Evolutionary conservation across 2,888 invertebrate species (phyloP).

Genomic region (Ischnus inquisitorius): DNA sequence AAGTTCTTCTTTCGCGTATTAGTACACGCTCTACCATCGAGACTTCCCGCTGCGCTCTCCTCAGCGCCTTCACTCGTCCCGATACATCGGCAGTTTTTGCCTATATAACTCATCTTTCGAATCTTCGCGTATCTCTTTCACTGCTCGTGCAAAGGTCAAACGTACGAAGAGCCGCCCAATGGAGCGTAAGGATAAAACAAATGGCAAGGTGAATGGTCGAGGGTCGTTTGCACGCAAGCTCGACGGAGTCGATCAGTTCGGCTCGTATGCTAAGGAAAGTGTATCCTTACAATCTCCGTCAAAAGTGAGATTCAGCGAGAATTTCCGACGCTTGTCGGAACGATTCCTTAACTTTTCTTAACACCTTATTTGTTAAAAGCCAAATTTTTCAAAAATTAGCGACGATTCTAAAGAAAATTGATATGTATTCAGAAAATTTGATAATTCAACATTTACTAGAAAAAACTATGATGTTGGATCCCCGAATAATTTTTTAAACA

Average conservation of each 20-base stretch:
- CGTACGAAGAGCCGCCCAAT: neutral
- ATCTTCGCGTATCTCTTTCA: neutral
- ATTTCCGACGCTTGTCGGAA: too few relatives aligned
- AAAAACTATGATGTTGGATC: too few relatives aligned
- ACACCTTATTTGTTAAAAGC: too few relatives aligned
- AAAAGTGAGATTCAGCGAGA: too few relatives aligned
- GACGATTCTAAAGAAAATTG: too few relatives aligned
- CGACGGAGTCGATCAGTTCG: neutral
- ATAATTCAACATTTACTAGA: too few relatives aligned
- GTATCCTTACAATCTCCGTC: neutral
- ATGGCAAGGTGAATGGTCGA: conserved; percentile 36
- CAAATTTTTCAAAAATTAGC: too few relatives aligned
- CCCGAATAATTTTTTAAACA: too few relatives aligned
- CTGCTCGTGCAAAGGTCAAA: conserved; percentile 21
- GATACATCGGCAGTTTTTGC: too few relatives aligned
- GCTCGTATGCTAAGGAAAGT: neutral
- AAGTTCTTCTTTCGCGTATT: conserved; percentile 4
- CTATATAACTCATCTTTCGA: neutral
- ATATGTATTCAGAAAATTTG: too few relatives aligned
- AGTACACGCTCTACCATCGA: neutral
- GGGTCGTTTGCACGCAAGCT: conserved; percentile 18
- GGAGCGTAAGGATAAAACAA: conserved; percentile 2
- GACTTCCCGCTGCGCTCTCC: neutral
- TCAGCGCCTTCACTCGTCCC: too few relatives aligned
- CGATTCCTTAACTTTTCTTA: too few relatives aligned